Percentiles rank a stretch among this genome's conserved stretches.
phyloP scores from a whole-genome alignment of 1,140 invertebrate genomes.

The Lordiphosa collinella region DNA sequence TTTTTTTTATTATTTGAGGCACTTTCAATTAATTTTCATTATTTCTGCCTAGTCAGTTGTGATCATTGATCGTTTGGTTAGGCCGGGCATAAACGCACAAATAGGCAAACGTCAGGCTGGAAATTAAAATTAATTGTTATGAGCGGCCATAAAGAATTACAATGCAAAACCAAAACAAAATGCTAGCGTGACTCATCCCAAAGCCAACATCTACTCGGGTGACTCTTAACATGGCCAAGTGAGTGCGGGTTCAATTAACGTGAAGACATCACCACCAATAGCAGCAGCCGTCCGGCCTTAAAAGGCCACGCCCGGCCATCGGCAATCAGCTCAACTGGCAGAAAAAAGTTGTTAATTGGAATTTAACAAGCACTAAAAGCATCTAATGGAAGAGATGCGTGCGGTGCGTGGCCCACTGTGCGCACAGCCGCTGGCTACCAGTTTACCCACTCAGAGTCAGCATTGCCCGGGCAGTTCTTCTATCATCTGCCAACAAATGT shows the following conservation, averaged over 20 bases:
- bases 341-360: conserved; percentile 78
- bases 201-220: conserved; percentile 37
- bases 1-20: background rate
- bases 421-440: conserved; percentile 31
- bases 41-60: conserved; percentile 14
- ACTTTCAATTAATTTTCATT: conserved; percentile 67
- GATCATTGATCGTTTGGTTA: background rate
- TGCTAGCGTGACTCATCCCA: conserved; percentile 4
- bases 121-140: conserved; percentile 72
- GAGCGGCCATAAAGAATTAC: conserved; percentile 53
- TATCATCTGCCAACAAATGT: conserved; percentile 70
- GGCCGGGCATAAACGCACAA: conserved; percentile 14
- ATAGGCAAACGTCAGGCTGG: conserved; percentile 24
- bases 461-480: background rate
- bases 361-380: conserved; percentile 78
- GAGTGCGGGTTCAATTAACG: conserved; percentile 76
- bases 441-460: conserved; percentile 70
- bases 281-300: conserved; percentile 16
- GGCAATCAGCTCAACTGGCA: conserved; percentile 49
- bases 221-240: conserved; percentile 46
- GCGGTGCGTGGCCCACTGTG: conserved; percentile 35
- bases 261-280: conserved; percentile 16
- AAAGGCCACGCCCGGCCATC: conserved; percentile 32
- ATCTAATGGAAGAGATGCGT: conserved; percentile 62
- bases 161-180: conserved; percentile 42